These are phyloP conservation scores for Zele albiditarsus DNA, from an alignment of 2,888 invertebrate genomes.

Conservation along the genomic window DNA sequence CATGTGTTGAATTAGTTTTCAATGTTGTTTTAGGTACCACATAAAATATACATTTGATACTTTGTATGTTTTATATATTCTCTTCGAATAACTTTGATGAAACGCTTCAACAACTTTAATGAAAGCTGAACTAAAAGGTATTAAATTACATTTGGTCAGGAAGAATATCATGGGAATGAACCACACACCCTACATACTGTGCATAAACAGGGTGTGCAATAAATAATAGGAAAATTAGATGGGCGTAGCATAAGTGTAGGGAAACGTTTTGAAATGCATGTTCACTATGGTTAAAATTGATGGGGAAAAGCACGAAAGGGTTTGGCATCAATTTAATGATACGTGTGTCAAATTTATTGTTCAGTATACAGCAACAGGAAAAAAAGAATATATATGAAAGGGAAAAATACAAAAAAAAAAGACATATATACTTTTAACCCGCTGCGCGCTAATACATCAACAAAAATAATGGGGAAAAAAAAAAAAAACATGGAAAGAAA, in stretches of 20 bases:
- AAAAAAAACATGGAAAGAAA: neutral
- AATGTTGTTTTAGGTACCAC: too few relatives aligned
- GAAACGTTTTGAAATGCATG: neutral
- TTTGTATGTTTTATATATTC: too few relatives aligned
- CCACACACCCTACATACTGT: neutral
- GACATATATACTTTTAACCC: neutral
- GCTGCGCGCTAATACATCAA: neutral
- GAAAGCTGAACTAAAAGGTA: too few relatives aligned
- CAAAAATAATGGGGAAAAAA: neutral
- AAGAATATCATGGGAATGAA: neutral
- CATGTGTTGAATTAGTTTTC: too few relatives aligned
- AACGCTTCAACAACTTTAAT: too few relatives aligned
- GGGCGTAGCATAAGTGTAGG: neutral
- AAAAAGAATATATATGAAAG: neutral
- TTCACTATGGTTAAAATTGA: neutral
- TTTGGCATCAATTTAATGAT: neutral
- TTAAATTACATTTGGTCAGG: neutral
- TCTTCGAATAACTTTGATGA: too few relatives aligned
- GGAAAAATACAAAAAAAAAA: neutral
- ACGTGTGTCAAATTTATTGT: neutral
- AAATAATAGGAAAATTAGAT: slow-evolving; percentile 1
- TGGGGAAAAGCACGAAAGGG: slow-evolving; percentile 1
- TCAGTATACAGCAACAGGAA: neutral
- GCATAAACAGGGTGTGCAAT: neutral
- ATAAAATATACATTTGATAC: too few relatives aligned